Conservation (phyloP, 2,797 vertebrate species). For the Megaceryle alcyon region DNA sequence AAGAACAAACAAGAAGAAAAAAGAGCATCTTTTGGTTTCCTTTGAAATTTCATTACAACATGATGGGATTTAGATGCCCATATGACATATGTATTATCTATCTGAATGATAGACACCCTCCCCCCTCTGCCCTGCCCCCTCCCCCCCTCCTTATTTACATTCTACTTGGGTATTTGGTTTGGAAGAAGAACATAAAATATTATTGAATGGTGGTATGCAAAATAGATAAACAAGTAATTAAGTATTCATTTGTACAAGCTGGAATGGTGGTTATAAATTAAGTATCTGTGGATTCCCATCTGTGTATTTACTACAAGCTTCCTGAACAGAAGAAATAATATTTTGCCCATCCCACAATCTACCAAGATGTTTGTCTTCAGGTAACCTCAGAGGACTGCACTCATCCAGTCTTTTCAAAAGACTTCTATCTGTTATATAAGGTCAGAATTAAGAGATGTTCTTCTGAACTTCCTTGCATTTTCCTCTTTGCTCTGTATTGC, state of each 20-base stretch:
- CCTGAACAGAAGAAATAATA: neutral
- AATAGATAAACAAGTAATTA: constrained; percentile 26
- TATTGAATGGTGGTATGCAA: neutral
- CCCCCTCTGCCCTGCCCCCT: neutral
- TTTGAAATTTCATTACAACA: neutral
- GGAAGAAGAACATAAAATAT: constrained; percentile 3
- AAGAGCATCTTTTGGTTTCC: neutral
- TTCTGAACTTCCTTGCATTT: neutral
- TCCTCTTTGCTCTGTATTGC: neutral
- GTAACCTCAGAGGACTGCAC: neutral
- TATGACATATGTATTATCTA: neutral
- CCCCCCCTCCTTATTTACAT: neutral
- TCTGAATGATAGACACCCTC: neutral
- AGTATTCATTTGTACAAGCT: constrained; percentile 18
- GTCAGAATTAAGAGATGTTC: neutral
- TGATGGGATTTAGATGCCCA: neutral
- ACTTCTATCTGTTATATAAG: neutral
- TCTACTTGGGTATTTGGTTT: neutral
- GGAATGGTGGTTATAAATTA: neutral
- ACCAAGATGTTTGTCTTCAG: neutral
- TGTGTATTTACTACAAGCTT: neutral
- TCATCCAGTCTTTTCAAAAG: neutral
- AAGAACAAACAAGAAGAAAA: neutral
- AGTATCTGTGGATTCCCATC: constrained; percentile 4
- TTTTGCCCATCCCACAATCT: neutral